Conservation (phyloP, 2,888 invertebrate genomes). For the Horisme vitalbata region DNA sequence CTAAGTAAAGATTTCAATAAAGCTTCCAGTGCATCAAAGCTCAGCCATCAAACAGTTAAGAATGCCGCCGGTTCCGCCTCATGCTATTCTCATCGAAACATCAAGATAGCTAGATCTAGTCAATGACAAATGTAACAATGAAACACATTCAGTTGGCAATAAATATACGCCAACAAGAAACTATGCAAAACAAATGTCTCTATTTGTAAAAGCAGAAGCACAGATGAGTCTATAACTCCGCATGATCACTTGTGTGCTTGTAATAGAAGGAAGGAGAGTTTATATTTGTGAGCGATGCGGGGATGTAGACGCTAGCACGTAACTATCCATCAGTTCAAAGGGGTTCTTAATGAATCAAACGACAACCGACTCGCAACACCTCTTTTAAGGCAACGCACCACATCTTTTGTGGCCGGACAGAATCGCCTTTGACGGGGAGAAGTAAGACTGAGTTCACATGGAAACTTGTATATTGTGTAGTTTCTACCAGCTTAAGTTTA, state of each 20-base stretch:
- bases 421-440: conserved; percentile 77
- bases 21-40: too few relatives aligned
- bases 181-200: conserved; percentile 46
- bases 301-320: conserved; percentile 41
- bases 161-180: conserved; percentile 42
- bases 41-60: background rate
- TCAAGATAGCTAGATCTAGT: conserved; percentile 39
- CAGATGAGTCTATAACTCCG: conserved; percentile 35
- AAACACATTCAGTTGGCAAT: conserved; percentile 33
- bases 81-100: background rate
- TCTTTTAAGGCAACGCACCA: conserved; percentile 42
- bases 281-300: background rate
- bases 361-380: conserved; percentile 77
- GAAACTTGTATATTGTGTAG: background rate
- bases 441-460: conserved; percentile 1
- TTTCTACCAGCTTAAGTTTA: too few relatives aligned
- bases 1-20: too few relatives aligned
- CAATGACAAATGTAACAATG: conserved; percentile 43
- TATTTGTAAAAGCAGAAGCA: conserved; percentile 47
- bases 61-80: background rate
- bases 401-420: conserved; percentile 67
- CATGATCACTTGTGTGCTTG: background rate
- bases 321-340: conserved; percentile 74
- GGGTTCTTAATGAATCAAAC: conserved; percentile 76
- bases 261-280: background rate